Percentiles rank a stretch among this genome's conserved stretches.
phyloP scores from a whole-genome alignment of 2,797 vertebrate genomes.

The Craterocephalus amniculus region DNA sequence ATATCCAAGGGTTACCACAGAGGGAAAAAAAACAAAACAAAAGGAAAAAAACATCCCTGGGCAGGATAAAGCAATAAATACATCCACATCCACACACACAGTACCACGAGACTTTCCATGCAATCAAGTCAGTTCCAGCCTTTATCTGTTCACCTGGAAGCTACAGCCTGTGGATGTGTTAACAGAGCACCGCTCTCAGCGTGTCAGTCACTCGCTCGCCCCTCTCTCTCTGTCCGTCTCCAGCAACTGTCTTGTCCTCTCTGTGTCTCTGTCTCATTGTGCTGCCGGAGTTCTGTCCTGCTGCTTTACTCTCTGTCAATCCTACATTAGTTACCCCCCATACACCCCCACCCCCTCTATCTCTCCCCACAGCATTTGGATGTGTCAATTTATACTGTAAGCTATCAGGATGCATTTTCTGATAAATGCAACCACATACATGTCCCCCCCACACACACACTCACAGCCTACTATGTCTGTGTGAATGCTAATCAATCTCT shows the following conservation, averaged over 20 bases:
- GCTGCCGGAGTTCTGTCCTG: slow-evolving; percentile 39
- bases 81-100: slow-evolving; percentile 16
- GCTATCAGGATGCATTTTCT: slow-evolving; percentile 60
- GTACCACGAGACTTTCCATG: slow-evolving; percentile 25
- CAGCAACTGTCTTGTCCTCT: slow-evolving; percentile 30
- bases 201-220: slow-evolving; percentile 44
- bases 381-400: slow-evolving; percentile 57
- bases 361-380: slow-evolving; percentile 50
- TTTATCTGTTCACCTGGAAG: slow-evolving; percentile 36
- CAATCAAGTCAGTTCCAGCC: slow-evolving; percentile 19
- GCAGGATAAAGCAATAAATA: slow-evolving; percentile 70
- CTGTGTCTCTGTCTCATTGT: slow-evolving; percentile 18
- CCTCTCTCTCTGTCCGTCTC: slow-evolving; percentile 13
- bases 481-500: slow-evolving; percentile 81
- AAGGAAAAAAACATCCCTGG: slow-evolving; percentile 71
- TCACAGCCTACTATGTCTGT: slow-evolving; percentile 69
- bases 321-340: no score
- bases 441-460: slow-evolving; percentile 25
- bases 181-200: slow-evolving; percentile 31
- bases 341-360: neutral
- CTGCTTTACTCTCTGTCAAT: slow-evolving; percentile 22
- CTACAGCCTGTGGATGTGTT: slow-evolving; percentile 49
- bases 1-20: slow-evolving; percentile 43
- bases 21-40: slow-evolving; percentile 64
- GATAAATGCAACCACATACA: slow-evolving; percentile 73